phyloP scores from a whole-genome alignment of 2,113 vertebrate species.

The Shinisaurus crocodilurus region DNA sequence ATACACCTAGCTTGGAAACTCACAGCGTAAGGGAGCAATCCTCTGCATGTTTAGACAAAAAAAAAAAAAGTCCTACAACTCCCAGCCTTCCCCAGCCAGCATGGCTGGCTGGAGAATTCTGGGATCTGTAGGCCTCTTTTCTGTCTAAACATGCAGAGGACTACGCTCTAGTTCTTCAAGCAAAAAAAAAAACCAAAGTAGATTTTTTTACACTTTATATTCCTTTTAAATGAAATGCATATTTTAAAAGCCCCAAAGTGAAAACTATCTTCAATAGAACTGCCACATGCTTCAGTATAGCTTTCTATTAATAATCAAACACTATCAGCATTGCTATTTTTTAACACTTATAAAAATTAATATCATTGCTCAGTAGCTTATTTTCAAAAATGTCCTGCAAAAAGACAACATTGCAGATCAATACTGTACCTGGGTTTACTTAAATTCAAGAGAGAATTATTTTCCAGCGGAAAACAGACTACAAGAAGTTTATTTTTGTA shows the following conservation, averaged over 20 bases:
- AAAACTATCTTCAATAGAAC: background rate
- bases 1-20: background rate
- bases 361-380: background rate
- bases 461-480: background rate
- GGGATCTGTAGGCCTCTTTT: no score
- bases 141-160: no score
- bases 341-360: background rate
- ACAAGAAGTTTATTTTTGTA: slow-evolving; percentile 25
- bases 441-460: background rate
- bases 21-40: background rate
- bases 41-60: background rate
- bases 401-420: background rate
- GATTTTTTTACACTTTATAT: background rate
- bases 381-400: background rate
- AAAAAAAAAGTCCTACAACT: no score
- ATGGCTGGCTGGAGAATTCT: no score
- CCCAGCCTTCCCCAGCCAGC: no score
- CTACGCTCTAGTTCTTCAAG: no score
- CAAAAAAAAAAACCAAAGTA: background rate
- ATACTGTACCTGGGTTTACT: background rate
- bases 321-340: background rate
- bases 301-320: background rate
- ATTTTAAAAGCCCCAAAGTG: background rate
- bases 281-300: background rate
- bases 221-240: background rate